Conservation (phyloP, 2,797 vertebrate genomes). For the Sebastolobus alascanus region DNA sequence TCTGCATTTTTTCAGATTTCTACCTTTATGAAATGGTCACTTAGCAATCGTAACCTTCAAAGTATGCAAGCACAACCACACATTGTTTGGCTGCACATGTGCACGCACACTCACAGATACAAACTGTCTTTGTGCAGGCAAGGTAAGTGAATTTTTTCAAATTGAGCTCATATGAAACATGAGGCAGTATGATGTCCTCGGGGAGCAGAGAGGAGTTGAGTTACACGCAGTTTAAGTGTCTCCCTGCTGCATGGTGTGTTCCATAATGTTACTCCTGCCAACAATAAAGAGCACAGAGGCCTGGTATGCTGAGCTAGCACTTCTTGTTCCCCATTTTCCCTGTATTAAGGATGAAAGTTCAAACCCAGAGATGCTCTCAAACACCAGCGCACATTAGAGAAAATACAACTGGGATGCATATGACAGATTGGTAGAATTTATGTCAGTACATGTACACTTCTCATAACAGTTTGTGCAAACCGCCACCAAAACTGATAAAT, state of each 20-base stretch:
- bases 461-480: not conserved
- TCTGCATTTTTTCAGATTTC: constrained; percentile 18
- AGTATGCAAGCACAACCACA: not conserved
- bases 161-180: constrained; percentile 40
- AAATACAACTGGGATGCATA: not conserved
- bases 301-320: constrained; percentile 65
- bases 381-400: constrained; percentile 16
- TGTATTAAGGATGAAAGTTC: constrained; percentile 55
- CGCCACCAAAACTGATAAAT: not conserved
- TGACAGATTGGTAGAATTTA: not conserved
- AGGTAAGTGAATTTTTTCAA: constrained; percentile 29
- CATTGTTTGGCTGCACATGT: not conserved
- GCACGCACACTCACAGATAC: not conserved
- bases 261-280: constrained; percentile 68
- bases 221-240: constrained; percentile 59
- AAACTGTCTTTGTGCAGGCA: not conserved
- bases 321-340: constrained; percentile 58
- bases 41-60: constrained; percentile 15
- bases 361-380: constrained; percentile 35
- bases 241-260: constrained; percentile 54
- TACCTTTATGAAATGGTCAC: constrained; percentile 5
- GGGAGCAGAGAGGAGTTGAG: constrained; percentile 54
- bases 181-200: constrained; percentile 29
- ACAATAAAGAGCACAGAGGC: constrained; percentile 61
- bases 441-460: not conserved